phyloP scores from a whole-genome alignment of 2,113 vertebrate species.

The Macaca mulatta region DNA sequence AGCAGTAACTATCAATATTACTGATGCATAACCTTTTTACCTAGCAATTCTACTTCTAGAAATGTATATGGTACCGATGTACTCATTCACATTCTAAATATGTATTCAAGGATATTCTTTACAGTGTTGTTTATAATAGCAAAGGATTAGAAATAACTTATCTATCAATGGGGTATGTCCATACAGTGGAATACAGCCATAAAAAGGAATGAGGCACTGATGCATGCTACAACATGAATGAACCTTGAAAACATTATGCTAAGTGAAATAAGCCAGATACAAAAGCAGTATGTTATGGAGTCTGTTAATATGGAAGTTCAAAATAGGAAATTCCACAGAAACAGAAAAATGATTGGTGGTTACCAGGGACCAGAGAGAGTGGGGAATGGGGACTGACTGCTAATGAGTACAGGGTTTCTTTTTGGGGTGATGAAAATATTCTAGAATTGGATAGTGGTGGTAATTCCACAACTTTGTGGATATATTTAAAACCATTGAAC shows the following conservation, averaged over 20 bases:
- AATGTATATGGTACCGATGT: not conserved
- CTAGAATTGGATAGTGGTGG: not conserved
- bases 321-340: not conserved
- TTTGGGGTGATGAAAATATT: not conserved
- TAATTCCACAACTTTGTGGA: not conserved
- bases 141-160: not conserved
- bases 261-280: not conserved
- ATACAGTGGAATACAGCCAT: not conserved
- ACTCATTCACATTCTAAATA: not conserved
- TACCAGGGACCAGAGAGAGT: not conserved
- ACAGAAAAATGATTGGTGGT: not conserved
- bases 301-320: not conserved
- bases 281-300: not conserved
- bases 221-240: not conserved
- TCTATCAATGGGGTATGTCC: not conserved
- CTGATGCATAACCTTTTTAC: not conserved
- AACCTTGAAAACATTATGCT: not conserved
- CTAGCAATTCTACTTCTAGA: conserved; percentile 9
- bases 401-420: not conserved
- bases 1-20: not conserved
- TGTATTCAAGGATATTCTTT: not conserved
- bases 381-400: not conserved
- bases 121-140: not conserved
- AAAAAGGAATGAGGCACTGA: not conserved
- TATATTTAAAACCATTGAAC: not conserved